These are phyloP conservation scores for Danio choprae DNA, from an alignment of 2,797 vertebrate species.

Conservation along the genomic window DNA sequence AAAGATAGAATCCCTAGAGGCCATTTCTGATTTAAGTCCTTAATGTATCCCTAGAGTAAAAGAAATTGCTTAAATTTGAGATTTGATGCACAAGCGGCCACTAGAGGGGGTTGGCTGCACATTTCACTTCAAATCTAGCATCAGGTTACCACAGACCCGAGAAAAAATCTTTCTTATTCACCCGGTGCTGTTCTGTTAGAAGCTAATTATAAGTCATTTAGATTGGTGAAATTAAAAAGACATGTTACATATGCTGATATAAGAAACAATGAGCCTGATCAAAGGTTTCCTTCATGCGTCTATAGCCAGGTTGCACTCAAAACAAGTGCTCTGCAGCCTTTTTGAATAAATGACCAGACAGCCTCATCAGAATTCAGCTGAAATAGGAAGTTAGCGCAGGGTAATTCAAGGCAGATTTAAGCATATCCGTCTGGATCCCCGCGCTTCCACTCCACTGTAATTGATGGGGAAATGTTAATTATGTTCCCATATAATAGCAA, in stretches of 20 bases:
- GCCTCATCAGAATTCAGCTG: conserved; percentile 80
- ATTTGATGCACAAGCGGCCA: conserved; percentile 69
- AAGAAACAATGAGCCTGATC: conserved; percentile 78
- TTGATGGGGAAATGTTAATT: conserved; percentile 77
- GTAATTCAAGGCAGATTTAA: conserved; percentile 81
- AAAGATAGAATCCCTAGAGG: not conserved
- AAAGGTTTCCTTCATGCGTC: conserved; percentile 78
- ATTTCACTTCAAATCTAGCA: conserved; percentile 57
- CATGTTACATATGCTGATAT: conserved; percentile 67
- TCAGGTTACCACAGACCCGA: conserved; percentile 54
- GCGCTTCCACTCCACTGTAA: conserved; percentile 64
- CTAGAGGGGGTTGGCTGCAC: conserved; percentile 80
- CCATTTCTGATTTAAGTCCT: not conserved
- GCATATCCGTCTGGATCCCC: conserved; percentile 73
- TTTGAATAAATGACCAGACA: conserved; percentile 76
- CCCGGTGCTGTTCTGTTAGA: conserved; percentile 53
- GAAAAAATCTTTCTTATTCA: conserved; percentile 65
- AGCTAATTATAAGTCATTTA: conserved; percentile 65
- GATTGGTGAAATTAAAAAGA: conserved; percentile 61
- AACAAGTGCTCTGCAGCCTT: conserved; percentile 75
- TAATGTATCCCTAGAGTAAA: conserved; percentile 28
- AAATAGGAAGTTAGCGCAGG: conserved; percentile 75
- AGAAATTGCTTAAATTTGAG: conserved; percentile 24
- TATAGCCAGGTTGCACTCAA: conserved; percentile 72
- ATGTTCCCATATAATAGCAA: conserved; percentile 70